Base-by-base conservation (phyloP, 2,797 vertebrate genomes). In the Aulostomus chinensis region DNA sequence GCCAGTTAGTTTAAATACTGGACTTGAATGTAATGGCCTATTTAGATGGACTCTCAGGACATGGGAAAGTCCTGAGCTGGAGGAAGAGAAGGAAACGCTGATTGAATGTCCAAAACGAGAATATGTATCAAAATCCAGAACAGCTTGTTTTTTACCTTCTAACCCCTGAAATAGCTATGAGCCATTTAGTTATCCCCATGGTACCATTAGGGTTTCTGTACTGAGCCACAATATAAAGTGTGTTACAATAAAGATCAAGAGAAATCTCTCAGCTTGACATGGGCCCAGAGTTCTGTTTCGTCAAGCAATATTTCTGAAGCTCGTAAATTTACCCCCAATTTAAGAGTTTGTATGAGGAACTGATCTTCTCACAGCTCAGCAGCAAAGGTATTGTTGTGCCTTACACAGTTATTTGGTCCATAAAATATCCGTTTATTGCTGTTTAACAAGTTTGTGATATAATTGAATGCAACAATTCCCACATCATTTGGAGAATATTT, bases 401-500 rank as follows among this genome's bases (percentile, higher is more conserved):
- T 24, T 12, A 30, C 20, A 43, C 35, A 30, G 13, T 62, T 26
- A 49, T 37, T 39, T 42, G 32, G 40, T 35, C 78, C 69, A 77
- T 74, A 62, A 80, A 80, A 68, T 40, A 76, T 60, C 53, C 61
- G 72, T 81, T 76, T 81, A 74, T 76, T 79, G 62, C 66, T 35
- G 37, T 76, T 56, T 68, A 80, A 51, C 14, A 39, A 26, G 47
- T 59, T 68, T 68, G 22, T 56, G 58, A 79, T 76, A 58, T 70
- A 75, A 78, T 69, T 67, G 62, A 61, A 54, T 71, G 57, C 74
- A 79, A 80, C 49, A 73, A 70, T 51, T 51, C 33, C 50, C 21
- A 22, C 71, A 76, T 70, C 63, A 82, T 79, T 80, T 73, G 56
- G 69, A 64, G 39, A 73, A 68, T 54, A 77, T 83, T 78, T 71